These are phyloP conservation scores for Lasiurus cinereus DNA, from an alignment of 2,113 vertebrate genomes.

Conservation along the genomic window DNA sequence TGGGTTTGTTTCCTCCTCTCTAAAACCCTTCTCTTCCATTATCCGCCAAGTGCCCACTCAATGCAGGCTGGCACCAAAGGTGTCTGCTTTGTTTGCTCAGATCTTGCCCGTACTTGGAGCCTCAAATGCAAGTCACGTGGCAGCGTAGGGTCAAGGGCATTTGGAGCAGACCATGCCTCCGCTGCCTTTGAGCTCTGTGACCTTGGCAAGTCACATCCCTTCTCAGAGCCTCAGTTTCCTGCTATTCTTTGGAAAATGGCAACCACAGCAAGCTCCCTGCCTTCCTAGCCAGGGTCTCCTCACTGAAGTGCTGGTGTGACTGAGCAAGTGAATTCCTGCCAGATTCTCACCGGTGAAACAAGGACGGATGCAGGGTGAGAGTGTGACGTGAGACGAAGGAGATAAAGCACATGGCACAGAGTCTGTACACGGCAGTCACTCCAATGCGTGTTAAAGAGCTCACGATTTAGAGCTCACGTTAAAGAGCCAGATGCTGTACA, in stretches of 20 bases:
- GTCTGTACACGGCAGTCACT: background rate
- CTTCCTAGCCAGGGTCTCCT: background rate
- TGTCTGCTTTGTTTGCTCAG: background rate
- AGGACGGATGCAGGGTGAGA: background rate
- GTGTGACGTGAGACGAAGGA: background rate
- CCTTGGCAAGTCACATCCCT: background rate
- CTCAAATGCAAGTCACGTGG: background rate
- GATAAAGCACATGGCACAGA: fast-evolving
- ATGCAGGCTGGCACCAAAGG: background rate
- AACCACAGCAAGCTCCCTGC: background rate
- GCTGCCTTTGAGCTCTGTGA: background rate
- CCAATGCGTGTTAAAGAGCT: background rate
- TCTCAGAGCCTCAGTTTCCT: background rate
- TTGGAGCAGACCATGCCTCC: background rate
- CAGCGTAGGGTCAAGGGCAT: background rate
- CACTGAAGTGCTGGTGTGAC: background rate
- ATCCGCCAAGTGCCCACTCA: background rate
- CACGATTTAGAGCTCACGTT: too few species aligned
- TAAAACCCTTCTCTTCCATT: background rate
- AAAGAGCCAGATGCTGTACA: background rate
- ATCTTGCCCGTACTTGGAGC: background rate
- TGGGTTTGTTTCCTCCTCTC: background rate
- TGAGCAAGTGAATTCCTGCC: background rate
- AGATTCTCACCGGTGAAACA: background rate
- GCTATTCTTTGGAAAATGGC: background rate